A percentile compares a stretch with the other conserved stretches of the same genome.
These are phyloP conservation scores for Siphonodentalium dalli DNA, from an alignment of 2,888 invertebrate genomes.

Conservation along the genomic window DNA sequence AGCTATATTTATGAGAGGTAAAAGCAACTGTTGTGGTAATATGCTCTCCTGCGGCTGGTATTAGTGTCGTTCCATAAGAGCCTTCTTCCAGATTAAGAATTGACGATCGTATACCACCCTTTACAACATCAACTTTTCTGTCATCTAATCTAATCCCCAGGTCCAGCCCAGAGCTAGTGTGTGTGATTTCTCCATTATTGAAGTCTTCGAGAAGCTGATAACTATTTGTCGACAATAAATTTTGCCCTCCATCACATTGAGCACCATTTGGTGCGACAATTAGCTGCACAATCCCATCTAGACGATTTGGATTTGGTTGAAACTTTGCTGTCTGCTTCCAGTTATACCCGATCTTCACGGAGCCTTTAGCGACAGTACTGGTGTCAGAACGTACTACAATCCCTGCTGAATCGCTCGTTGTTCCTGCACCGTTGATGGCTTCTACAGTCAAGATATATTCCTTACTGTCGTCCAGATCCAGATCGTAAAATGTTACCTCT, in stretches of 20 bases:
- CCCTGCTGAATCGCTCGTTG: conserved; percentile 12
- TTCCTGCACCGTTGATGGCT: conserved; percentile 30
- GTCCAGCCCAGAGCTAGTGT: too few relatives aligned
- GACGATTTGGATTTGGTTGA: conserved; percentile 22
- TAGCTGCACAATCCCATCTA: conserved; percentile 18
- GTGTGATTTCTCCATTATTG: too few relatives aligned
- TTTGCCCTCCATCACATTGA: too few relatives aligned
- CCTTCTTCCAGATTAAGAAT: conserved; percentile 6
- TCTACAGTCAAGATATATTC: conserved; percentile 27
- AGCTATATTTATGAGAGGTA: too few relatives aligned
- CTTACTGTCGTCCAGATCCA: conserved; percentile 17
- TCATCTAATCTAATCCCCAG: too few relatives aligned
- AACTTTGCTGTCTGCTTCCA: conserved; percentile 25
- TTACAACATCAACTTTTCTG: too few relatives aligned
- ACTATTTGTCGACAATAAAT: too few relatives aligned
- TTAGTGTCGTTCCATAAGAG: conserved; percentile 20
- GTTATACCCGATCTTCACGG: conserved; percentile 28
- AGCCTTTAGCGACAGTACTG: conserved; percentile 26
- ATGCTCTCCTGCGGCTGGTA: conserved; percentile 12
- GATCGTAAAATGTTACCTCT: conserved; percentile 30
- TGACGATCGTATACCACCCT: too few relatives aligned
- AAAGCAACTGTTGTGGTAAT: conserved; percentile 23
- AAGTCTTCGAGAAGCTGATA: too few relatives aligned
- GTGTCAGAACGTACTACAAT: conserved; percentile 29
- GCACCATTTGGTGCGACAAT: too few relatives aligned